These are phyloP conservation scores for Pterostichus niger DNA, from an alignment of 2,888 invertebrate genomes.

Conservation along the genomic window DNA sequence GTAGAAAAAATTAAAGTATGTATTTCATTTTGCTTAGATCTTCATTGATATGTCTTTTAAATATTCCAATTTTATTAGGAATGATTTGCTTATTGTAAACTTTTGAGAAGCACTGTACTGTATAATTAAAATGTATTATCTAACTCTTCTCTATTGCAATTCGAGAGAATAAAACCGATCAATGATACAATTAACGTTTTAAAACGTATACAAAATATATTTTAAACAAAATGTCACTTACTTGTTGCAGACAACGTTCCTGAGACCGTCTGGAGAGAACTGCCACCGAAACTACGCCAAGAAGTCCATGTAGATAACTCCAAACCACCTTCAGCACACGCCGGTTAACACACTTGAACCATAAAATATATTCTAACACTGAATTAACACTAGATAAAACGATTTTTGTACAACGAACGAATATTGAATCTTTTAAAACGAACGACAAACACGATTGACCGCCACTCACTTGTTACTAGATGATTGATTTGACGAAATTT, in stretches of 20 bases:
- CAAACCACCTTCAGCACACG: conserved; percentile 59
- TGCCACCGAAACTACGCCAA: conserved; percentile 84
- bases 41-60: no score
- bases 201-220: neutral
- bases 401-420: neutral
- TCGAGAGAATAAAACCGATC: neutral
- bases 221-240: conserved; percentile 24
- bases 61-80: no score
- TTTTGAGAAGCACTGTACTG: no score
- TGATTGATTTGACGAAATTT: no score
- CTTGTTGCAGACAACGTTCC: conserved; percentile 87
- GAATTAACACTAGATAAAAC: neutral
- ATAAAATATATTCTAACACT: conserved; percentile 1
- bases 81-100: no score
- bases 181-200: neutral
- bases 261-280: conserved; percentile 87
- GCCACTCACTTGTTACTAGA: no score
- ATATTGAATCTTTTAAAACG: neutral
- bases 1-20: no score
- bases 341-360: neutral
- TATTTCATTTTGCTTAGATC: no score
- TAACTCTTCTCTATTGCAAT: no score
- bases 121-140: no score
- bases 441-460: neutral
- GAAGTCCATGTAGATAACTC: conserved; percentile 81